phyloP scores from a whole-genome alignment of 2,797 vertebrate species.

The Megaceryle alcyon region DNA sequence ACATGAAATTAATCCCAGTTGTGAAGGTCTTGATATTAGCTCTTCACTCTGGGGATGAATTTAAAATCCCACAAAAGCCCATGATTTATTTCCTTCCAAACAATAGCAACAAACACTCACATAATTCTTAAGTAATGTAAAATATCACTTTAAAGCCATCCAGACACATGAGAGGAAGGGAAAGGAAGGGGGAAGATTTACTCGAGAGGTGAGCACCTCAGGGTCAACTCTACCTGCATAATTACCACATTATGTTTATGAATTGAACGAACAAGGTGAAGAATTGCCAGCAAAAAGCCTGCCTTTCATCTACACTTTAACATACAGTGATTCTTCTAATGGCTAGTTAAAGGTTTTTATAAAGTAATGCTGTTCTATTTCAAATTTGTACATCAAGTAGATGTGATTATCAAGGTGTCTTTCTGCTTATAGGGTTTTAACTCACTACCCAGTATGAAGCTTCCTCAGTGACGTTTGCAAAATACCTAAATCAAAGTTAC shows the following conservation, averaged over 20 bases:
- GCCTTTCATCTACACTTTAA: slow-evolving; percentile 1
- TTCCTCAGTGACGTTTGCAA: not conserved
- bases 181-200: slow-evolving; percentile 4
- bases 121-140: slow-evolving; percentile 77
- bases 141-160: slow-evolving; percentile 70
- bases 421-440: not conserved
- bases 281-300: not conserved
- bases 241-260: slow-evolving; percentile 19
- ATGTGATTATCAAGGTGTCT: not conserved
- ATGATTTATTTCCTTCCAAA: slow-evolving; percentile 79
- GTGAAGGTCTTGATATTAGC: slow-evolving; percentile 80
- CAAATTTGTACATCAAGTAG: not conserved
- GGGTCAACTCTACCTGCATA: slow-evolving; percentile 23
- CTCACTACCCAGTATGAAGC: not conserved
- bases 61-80: slow-evolving; percentile 81
- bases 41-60: slow-evolving; percentile 79
- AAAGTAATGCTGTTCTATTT: not conserved
- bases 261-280: slow-evolving; percentile 17
- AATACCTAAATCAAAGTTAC: not conserved
- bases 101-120: slow-evolving; percentile 78
- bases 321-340: not conserved
- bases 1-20: slow-evolving; percentile 82
- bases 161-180: not conserved
- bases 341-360: not conserved
- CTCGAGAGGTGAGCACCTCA: slow-evolving; percentile 45